Evolutionary conservation across 37 sponge, comb jelly and placozoan genomes (phyloP).

Genomic region (Eunapius fragilis): DNA sequence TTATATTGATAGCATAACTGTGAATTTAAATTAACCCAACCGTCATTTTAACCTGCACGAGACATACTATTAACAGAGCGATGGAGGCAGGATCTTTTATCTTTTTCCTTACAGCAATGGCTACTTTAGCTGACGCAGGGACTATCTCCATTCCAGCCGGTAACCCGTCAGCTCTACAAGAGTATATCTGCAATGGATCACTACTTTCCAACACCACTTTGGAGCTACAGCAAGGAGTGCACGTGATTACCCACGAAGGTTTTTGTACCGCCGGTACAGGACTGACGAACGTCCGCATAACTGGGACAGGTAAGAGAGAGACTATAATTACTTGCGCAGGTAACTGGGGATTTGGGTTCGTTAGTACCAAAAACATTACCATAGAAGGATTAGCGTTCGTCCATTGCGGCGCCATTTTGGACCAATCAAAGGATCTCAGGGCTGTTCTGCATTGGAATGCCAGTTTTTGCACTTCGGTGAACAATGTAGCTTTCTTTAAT

Average conservation of each 20-base stretch:
- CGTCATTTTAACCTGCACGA: too few relatives aligned
- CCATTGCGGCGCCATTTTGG: neutral
- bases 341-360: neutral
- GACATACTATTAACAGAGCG: too few relatives aligned
- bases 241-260: neutral
- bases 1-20: too few relatives aligned
- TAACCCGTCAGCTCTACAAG: neutral
- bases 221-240: neutral
- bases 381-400: neutral
- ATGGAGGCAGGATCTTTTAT: too few relatives aligned
- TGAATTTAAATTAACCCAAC: too few relatives aligned
- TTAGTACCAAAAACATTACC: neutral
- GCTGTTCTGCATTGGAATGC: neutral
- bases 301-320: neutral
- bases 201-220: neutral
- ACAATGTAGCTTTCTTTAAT: neutral
- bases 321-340: neutral
- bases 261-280: neutral
- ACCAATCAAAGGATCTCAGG: neutral
- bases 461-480: neutral
- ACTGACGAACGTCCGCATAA: neutral
- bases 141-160: neutral
- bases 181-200: neutral
- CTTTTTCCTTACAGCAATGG: too few relatives aligned
- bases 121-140: too few relatives aligned